phyloP scores from a whole-genome alignment of 1,140 invertebrate genomes.

The Camponotus vicinus region DNA sequence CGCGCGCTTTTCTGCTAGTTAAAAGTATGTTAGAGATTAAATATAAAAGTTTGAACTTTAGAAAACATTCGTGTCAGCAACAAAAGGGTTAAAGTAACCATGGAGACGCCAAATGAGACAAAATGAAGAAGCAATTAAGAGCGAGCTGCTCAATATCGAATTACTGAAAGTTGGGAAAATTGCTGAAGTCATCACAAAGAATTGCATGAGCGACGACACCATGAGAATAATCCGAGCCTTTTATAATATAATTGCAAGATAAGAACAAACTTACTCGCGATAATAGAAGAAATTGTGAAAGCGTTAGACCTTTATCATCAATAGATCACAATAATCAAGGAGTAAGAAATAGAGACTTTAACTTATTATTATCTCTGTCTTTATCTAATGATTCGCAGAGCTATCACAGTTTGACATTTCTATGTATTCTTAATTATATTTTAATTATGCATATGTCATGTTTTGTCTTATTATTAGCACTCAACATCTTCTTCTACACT shows the following conservation, averaged over 20 bases:
- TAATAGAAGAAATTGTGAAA: conserved; percentile 50
- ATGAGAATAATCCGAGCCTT: conserved; percentile 32
- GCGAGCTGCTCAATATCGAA: conserved; percentile 38
- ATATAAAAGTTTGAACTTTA: conserved; percentile 2
- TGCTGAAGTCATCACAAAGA: conserved; percentile 37
- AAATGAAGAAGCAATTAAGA: conserved; percentile 44
- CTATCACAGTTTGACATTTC: neutral
- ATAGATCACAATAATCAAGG: conserved; percentile 45
- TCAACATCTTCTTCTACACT: neutral
- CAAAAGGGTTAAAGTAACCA: conserved; percentile 42
- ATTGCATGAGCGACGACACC: conserved; percentile 32
- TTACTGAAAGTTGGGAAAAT: conserved; percentile 60
- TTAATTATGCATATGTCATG: neutral
- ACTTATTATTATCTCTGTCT: conserved; percentile 42
- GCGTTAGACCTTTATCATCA: conserved; percentile 21
- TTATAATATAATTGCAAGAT: conserved; percentile 64
- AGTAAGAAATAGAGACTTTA: conserved; percentile 49
- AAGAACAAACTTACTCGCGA: conserved; percentile 68
- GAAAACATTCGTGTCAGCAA: neutral
- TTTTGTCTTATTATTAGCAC: neutral
- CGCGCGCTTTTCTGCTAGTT: neutral
- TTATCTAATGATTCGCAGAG: conserved; percentile 6
- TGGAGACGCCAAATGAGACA: conserved; percentile 39
- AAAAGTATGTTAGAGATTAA: conserved; percentile 34
- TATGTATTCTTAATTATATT: neutral